Conservation (phyloP, 2,888 invertebrate genomes). For the Amaurobius ferox region DNA sequence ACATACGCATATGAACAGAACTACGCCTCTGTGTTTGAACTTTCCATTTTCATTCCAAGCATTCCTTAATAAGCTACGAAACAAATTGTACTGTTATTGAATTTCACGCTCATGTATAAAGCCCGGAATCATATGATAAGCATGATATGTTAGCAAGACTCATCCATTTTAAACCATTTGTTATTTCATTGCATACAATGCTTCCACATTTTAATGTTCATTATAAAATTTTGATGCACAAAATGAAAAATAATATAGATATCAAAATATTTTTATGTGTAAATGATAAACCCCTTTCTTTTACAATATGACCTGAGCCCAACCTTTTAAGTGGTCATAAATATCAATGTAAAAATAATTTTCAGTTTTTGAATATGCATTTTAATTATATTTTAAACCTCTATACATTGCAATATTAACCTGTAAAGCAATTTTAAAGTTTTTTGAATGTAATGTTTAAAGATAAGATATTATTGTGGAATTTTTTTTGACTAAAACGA, state of each 20-base stretch:
- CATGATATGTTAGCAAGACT: background rate
- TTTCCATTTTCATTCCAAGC: background rate
- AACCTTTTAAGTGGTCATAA: background rate
- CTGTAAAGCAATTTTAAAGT: too few species aligned
- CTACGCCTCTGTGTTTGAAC: constrained; percentile 12
- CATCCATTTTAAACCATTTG: background rate
- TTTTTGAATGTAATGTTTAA: too few species aligned
- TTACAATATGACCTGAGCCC: background rate
- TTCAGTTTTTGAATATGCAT: too few species aligned
- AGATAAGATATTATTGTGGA: too few species aligned
- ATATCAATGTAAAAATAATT: too few species aligned
- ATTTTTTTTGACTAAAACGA: too few species aligned
- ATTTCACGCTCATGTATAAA: background rate
- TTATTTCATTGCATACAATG: constrained; percentile 11
- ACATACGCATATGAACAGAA: background rate
- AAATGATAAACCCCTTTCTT: background rate
- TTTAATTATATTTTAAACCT: too few species aligned
- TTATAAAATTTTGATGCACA: background rate
- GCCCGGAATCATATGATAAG: background rate
- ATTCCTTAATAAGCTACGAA: constrained; percentile 3
- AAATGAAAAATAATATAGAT: constrained; percentile 3
- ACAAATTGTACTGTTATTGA: constrained; percentile 3
- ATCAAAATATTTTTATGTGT: constrained; percentile 11
- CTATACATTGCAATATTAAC: too few species aligned
- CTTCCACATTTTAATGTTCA: constrained; percentile 5